These are phyloP conservation scores for Danio kyathit DNA, from an alignment of 2,797 vertebrate species.

Conservation along the genomic window DNA sequence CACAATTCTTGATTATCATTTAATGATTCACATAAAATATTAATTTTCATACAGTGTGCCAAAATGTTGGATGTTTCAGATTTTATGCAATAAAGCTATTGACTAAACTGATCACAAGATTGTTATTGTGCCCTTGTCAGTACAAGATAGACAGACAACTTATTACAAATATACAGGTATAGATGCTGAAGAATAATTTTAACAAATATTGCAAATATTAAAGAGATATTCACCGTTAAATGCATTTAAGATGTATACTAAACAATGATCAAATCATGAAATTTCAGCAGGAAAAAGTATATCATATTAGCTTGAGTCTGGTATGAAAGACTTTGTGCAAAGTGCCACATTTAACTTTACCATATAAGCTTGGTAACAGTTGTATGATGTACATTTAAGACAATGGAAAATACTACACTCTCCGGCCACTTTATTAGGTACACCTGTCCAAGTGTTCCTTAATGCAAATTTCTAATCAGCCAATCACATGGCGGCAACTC, in stretches of 20 bases:
- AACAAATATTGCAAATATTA: conserved; percentile 7
- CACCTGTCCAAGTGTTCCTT: no score
- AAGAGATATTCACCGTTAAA: background rate
- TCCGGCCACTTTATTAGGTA: no score
- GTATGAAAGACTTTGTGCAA: background rate
- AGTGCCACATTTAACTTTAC: background rate
- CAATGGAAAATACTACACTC: no score
- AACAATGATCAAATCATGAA: background rate
- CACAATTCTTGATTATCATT: background rate
- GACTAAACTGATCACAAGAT: background rate
- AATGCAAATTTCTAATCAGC: no score
- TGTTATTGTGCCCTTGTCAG: background rate
- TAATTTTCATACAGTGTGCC: background rate
- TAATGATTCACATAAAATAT: conserved; percentile 12
- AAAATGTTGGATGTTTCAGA: background rate
- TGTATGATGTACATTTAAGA: background rate
- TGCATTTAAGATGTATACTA: background rate
- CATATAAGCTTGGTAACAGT: background rate
- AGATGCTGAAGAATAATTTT: background rate
- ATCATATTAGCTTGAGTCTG: background rate
- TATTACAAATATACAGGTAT: background rate
- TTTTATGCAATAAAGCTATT: conserved; percentile 40
- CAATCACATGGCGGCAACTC: no score
- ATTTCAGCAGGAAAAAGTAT: background rate
- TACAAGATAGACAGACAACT: background rate